These are phyloP conservation scores for Stratiolaelaps scimitus DNA, from an alignment of 1,140 invertebrate species.

Conservation along the genomic window DNA sequence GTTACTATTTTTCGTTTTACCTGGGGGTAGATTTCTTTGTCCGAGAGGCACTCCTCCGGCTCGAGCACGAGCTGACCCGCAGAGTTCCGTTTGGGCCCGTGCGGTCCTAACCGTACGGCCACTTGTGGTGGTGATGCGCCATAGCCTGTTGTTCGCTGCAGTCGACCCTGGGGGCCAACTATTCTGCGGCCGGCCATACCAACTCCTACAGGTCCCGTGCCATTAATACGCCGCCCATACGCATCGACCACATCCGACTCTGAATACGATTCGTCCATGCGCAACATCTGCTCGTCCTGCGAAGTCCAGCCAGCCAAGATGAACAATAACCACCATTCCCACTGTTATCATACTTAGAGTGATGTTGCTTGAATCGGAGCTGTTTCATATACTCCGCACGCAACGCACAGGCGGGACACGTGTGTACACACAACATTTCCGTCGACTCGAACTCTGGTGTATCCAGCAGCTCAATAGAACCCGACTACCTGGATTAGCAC, in stretches of 20 bases:
- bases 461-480: too few relatives aligned
- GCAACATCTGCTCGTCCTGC: constrained; percentile 23
- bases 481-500: too few relatives aligned
- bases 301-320: too few relatives aligned
- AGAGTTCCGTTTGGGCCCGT: constrained; percentile 41
- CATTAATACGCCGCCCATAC: constrained; percentile 14
- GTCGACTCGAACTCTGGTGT: too few relatives aligned
- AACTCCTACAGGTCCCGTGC: background rate
- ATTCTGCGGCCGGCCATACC: background rate
- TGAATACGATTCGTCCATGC: constrained; percentile 24
- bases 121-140: constrained; percentile 37
- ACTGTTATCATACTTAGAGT: too few relatives aligned
- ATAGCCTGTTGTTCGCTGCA: constrained; percentile 39
- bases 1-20: background rate
- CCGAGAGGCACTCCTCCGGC: constrained; percentile 69
- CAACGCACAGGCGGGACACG: too few relatives aligned
- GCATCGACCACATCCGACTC: constrained; percentile 15
- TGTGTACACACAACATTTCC: too few relatives aligned
- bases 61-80: constrained; percentile 52
- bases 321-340: too few relatives aligned
- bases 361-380: too few relatives aligned
- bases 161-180: constrained; percentile 8
- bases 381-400: too few relatives aligned
- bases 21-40: constrained; percentile 58
- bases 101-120: constrained; percentile 33